These are phyloP conservation scores for Eurosta solidaginis DNA, from an alignment of 1,140 invertebrate species.

Conservation along the genomic window DNA sequence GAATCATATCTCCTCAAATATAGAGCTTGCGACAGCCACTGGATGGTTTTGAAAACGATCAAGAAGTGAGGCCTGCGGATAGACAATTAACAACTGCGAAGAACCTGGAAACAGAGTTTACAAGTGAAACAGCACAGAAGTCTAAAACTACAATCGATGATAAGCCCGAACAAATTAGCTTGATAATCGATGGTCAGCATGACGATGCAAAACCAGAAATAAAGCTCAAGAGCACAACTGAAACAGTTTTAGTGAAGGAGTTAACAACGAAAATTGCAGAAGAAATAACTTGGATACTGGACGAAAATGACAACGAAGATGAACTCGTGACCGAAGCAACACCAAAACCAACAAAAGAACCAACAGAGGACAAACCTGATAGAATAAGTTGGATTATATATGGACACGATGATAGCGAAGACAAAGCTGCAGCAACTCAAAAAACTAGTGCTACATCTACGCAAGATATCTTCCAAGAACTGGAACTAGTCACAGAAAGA, in stretches of 20 bases:
- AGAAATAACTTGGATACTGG: background rate
- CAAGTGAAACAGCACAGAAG: background rate
- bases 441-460: background rate
- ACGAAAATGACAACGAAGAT: background rate
- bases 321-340: background rate
- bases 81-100: background rate
- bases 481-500: background rate
- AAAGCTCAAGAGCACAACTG: slow-evolving; percentile 30
- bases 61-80: background rate
- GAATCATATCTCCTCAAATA: background rate
- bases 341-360: background rate
- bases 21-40: background rate
- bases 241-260: slow-evolving; percentile 23
- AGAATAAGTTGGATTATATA: slow-evolving; percentile 35
- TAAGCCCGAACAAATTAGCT: slow-evolving; percentile 47
- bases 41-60: slow-evolving; percentile 31
- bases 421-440: background rate
- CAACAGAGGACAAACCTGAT: slow-evolving; percentile 7
- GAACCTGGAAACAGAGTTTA: background rate
- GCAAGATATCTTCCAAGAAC: slow-evolving; percentile 1
- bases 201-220: slow-evolving; percentile 42
- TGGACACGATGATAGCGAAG: slow-evolving; percentile 33
- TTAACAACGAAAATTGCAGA: background rate
- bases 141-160: slow-evolving; percentile 29
- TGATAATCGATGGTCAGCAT: slow-evolving; percentile 47